Evolutionary conservation across 2,888 invertebrate genomes (phyloP).

Genomic region (Pyrrhia umbra): DNA sequence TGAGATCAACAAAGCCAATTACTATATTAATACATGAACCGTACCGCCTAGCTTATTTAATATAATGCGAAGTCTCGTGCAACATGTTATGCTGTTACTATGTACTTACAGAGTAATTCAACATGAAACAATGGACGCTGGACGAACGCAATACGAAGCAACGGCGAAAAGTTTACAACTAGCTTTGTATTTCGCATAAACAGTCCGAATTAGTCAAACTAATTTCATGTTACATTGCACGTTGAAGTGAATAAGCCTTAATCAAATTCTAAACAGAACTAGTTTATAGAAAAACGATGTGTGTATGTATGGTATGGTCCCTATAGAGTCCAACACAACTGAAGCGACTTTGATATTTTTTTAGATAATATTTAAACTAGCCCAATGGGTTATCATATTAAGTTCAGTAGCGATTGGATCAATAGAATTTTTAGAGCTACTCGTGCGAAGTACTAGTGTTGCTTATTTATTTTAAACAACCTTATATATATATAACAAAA

Average conservation of each 20-base stretch:
- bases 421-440: no score
- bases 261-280: neutral
- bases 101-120: neutral
- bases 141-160: neutral
- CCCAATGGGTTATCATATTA: no score
- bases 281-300: neutral
- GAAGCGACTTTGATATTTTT: no score
- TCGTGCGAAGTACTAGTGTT: no score
- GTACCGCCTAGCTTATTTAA: no score
- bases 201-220: neutral
- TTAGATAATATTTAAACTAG: no score
- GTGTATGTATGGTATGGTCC: no score
- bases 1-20: neutral
- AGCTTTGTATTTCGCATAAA: neutral
- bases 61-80: neutral
- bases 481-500: no score
- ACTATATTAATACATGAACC: neutral
- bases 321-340: no score
- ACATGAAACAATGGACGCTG: neutral
- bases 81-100: neutral
- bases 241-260: neutral
- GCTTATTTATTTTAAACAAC: no score
- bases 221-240: conserved; percentile 7
- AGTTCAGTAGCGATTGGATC: no score
- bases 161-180: neutral